phyloP scores from a whole-genome alignment of 2,888 invertebrate species.

The Chirona hameri region DNA sequence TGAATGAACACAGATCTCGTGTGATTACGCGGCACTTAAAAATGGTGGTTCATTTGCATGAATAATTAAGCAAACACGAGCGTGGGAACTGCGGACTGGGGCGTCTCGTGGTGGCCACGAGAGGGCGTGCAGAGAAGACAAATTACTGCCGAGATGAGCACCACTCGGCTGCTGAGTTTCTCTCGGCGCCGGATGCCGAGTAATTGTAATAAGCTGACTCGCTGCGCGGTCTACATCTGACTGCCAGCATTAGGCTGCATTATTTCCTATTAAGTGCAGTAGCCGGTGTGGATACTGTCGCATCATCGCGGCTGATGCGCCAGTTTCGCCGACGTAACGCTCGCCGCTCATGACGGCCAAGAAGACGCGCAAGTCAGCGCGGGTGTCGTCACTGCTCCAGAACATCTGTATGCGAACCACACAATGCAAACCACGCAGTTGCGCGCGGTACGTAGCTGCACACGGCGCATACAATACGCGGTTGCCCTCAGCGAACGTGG shows the following conservation, averaged over 20 bases:
- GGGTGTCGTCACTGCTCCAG: too few relatives aligned
- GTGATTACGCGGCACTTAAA: slow-evolving; percentile 4
- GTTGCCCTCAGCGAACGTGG: too few relatives aligned
- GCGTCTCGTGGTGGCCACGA: background rate
- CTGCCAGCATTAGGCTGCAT: background rate
- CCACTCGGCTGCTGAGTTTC: background rate
- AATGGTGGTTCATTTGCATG: slow-evolving; percentile 11
- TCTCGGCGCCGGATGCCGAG: background rate
- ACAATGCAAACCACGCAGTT: too few relatives aligned
- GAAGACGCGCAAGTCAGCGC: too few relatives aligned
- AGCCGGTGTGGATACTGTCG: background rate
- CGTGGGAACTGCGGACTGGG: background rate
- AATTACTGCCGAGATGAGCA: background rate
- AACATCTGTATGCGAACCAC: too few relatives aligned
- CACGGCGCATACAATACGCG: too few relatives aligned
- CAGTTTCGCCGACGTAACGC: background rate
- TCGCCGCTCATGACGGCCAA: too few relatives aligned
- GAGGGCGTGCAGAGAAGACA: background rate
- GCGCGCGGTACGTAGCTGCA: too few relatives aligned
- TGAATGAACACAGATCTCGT: slow-evolving; percentile 1
- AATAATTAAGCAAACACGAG: slow-evolving; percentile 22
- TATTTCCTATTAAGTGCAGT: background rate
- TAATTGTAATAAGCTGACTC: background rate
- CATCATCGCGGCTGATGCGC: background rate
- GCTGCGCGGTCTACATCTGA: background rate